These are phyloP conservation scores for Theropithecus gelada DNA, from an alignment of 2,113 vertebrate species.

Conservation along the genomic window DNA sequence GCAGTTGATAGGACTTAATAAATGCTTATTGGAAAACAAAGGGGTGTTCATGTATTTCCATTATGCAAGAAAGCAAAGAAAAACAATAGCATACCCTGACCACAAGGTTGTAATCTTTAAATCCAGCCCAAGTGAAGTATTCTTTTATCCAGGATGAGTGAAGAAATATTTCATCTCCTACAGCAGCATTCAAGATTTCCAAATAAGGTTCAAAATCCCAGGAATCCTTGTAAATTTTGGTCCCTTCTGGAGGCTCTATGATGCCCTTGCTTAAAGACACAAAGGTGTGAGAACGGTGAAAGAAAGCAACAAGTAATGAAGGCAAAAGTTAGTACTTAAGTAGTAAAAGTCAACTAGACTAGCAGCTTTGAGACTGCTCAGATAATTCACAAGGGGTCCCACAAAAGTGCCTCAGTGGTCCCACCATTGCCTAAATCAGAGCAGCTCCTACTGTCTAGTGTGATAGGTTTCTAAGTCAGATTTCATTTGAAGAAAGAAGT, in stretches of 20 bases:
- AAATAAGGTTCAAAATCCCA: constrained; percentile 87
- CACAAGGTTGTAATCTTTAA: constrained; percentile 88
- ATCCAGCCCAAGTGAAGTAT: constrained; percentile 89
- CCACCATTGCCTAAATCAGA: not conserved
- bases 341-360: not conserved
- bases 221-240: constrained; percentile 85
- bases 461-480: not conserved
- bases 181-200: constrained; percentile 77
- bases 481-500: not conserved
- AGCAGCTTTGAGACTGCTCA: not conserved
- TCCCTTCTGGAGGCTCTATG: constrained; percentile 76
- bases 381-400: not conserved
- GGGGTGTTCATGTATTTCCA: not conserved
- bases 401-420: no score
- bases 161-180: constrained; percentile 84
- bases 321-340: not conserved
- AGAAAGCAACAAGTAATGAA: not conserved
- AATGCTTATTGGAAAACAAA: not conserved
- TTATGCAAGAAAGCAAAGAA: not conserved
- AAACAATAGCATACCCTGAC: constrained; percentile 81
- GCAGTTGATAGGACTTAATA: not conserved
- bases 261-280: constrained; percentile 80
- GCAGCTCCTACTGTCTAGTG: not conserved
- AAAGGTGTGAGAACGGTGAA: not conserved
- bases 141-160: constrained; percentile 85